Percentiles rank a stretch among this genome's conserved stretches.
Conservation (phyloP, 2,113 vertebrate species). For the Aptenodytes forsteri region DNA sequence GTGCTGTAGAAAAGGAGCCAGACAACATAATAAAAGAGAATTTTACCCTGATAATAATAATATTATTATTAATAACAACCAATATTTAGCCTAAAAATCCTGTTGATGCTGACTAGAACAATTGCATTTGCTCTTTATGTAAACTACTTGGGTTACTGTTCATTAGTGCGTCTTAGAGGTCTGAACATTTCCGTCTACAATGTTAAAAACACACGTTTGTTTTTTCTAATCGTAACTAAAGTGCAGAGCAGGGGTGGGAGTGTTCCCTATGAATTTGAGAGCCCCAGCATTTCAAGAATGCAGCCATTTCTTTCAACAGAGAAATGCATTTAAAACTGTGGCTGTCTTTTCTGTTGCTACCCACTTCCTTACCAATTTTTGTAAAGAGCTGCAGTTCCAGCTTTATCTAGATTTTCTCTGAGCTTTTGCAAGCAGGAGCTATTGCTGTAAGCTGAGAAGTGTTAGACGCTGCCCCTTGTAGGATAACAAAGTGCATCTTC, state of each 20-base stretch:
- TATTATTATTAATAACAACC: neutral
- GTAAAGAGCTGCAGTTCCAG: neutral
- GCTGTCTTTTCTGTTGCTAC: neutral
- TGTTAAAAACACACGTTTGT: neutral
- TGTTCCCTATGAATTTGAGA: neutral
- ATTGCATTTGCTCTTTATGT: neutral
- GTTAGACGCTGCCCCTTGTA: constrained; percentile 34
- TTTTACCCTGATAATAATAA: neutral
- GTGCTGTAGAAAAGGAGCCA: neutral
- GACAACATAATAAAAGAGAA: neutral
- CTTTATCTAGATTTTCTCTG: constrained; percentile 49
- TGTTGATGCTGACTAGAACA: neutral
- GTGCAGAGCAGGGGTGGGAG: neutral
- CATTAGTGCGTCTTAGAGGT: neutral
- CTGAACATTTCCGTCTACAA: neutral
- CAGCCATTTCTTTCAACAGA: neutral
- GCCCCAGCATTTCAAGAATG: neutral
- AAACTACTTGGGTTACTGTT: neutral
- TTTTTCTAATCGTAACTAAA: neutral
- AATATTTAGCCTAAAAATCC: neutral
- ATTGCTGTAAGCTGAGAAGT: constrained; percentile 40
- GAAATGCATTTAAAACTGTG: neutral
- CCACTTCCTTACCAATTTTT: neutral
- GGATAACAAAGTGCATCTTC: constrained; percentile 64
- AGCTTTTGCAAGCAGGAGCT: constrained; percentile 49